Evolutionary conservation across 2,888 invertebrate genomes (phyloP).

Genomic region (Aleiodes testaceus): DNA sequence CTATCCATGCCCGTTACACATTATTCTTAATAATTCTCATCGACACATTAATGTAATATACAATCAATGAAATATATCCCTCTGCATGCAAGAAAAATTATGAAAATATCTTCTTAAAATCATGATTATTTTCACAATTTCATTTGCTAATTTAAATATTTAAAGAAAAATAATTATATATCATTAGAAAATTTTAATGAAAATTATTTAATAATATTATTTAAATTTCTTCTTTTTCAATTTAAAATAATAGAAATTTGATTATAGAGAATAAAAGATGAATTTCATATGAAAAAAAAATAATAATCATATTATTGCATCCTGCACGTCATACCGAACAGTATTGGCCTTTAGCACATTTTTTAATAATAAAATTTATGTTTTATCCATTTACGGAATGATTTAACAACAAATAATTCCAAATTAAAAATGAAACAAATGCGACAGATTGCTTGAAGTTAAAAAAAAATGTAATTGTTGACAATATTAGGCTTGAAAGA

Average conservation of each 20-base stretch:
- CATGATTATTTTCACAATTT: too few species aligned
- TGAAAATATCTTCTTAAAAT: too few species aligned
- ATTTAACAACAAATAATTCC: constrained; percentile 36
- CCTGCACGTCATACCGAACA: too few species aligned
- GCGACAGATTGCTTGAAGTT: constrained; percentile 49
- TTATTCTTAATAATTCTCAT: constrained; percentile 44
- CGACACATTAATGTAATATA: constrained; percentile 39
- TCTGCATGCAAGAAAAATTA: too few species aligned
- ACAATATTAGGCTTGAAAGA: constrained; percentile 70
- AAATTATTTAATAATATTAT: too few species aligned
- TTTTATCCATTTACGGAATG: not conserved
- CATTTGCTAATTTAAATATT: too few species aligned
- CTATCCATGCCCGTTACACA: constrained; percentile 50
- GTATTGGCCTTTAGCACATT: constrained; percentile 3
- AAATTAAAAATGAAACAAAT: too few species aligned
- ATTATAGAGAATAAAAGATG: not conserved
- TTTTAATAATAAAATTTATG: not conserved
- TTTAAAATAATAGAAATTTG: constrained; percentile 1
- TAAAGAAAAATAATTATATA: too few species aligned
- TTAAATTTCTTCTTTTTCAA: not conserved
- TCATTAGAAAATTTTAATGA: too few species aligned
- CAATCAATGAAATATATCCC: constrained; percentile 33
- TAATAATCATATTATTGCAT: constrained; percentile 1
- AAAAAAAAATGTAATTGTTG: constrained; percentile 69
- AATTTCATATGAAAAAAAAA: constrained; percentile 1